phyloP scores from a whole-genome alignment of 2,113 vertebrate species.

The Muntiacus reevesi region DNA sequence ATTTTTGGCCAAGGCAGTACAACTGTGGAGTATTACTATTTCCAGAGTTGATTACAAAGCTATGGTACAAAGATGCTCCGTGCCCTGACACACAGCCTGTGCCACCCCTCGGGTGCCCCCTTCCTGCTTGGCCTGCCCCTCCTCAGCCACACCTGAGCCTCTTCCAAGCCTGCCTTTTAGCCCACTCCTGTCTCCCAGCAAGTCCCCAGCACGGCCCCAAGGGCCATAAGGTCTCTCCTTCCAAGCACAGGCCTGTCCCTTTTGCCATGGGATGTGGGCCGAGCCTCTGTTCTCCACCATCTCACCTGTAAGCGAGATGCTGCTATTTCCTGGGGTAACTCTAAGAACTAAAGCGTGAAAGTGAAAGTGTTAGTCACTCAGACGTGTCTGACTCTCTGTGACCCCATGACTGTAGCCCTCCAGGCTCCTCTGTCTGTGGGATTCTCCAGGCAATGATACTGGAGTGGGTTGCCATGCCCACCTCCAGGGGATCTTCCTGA shows the following conservation, averaged over 20 bases:
- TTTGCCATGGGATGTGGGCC: neutral
- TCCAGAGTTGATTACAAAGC: neutral
- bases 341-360: neutral
- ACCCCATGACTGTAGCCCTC: neutral
- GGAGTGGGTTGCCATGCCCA: neutral
- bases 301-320: neutral
- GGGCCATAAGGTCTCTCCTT: neutral
- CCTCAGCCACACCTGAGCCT: neutral
- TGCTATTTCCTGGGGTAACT: neutral
- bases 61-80: neutral
- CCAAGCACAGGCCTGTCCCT: neutral
- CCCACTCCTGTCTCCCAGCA: neutral
- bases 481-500: neutral
- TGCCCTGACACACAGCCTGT: fast-evolving
- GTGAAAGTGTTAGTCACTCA: neutral
- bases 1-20: neutral
- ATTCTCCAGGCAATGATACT: neutral
- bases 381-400: neutral
- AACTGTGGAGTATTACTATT: neutral
- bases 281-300: neutral
- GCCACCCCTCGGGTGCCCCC: neutral
- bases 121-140: too few relatives aligned
- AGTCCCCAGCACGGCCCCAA: neutral
- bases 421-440: neutral
- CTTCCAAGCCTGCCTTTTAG: neutral